A percentile compares a stretch with the other conserved stretches of the same genome.
Evolutionary conservation across 1,140 invertebrate species (phyloP).

Genomic region (Hyphantria cunea): DNA sequence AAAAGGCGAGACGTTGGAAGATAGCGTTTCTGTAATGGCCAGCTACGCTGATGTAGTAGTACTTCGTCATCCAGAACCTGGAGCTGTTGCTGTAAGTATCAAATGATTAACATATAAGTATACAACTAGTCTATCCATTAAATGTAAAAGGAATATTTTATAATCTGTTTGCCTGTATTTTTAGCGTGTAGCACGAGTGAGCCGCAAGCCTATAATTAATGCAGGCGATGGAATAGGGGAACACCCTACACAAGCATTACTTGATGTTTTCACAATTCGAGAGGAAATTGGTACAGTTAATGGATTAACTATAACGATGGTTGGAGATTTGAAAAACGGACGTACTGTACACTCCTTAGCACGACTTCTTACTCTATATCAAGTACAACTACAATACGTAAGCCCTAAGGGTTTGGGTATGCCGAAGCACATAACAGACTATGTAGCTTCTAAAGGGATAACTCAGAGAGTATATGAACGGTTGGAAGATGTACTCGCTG

Average conservation of each 20-base stretch:
- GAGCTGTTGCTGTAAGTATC: constrained; percentile 93
- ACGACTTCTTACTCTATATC: constrained; percentile 93
- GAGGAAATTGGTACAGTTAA: constrained; percentile 99
- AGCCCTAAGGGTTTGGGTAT: constrained; percentile 93
- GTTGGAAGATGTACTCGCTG: constrained; percentile 93
- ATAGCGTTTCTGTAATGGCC: constrained; percentile 92
- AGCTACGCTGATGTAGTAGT: constrained; percentile 96
- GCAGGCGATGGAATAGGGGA: constrained; percentile 99
- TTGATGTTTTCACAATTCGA: constrained; percentile 99
- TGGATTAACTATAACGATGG: constrained; percentile 94
- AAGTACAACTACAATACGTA: constrained; percentile 95
- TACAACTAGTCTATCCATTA: neutral
- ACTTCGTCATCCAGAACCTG: constrained; percentile 94
- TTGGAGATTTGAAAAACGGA: constrained; percentile 98
- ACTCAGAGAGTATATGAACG: constrained; percentile 87
- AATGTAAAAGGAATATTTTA: neutral
- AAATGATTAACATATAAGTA: neutral
- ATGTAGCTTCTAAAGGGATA: constrained; percentile 90
- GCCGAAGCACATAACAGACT: constrained; percentile 93
- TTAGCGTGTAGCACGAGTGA: constrained; percentile 90
- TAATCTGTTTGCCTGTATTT: constrained; percentile 32
- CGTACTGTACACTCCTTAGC: constrained; percentile 99
- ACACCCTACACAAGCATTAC: constrained; percentile 98
- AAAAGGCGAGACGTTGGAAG: constrained; percentile 98
- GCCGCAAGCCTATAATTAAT: constrained; percentile 96